Base-by-base conservation (phyloP, 2,888 invertebrate species). In the Diarsia mendica region DNA sequence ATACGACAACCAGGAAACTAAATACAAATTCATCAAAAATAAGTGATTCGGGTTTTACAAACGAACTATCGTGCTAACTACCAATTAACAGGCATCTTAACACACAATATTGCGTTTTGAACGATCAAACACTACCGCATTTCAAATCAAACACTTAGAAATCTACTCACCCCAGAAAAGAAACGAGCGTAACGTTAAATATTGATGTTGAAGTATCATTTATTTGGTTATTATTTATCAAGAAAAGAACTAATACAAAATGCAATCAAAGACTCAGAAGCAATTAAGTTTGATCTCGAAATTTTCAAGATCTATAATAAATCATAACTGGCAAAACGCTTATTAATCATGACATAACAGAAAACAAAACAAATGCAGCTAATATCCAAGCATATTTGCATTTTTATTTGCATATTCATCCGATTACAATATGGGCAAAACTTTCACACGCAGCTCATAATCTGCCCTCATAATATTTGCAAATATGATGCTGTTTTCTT, bases 121-220 rank as follows among this genome's bases (percentile, higher is more conserved):
- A 67, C 67, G 44, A 72, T 67, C 58, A 65, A 75, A 79, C 18
- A n/a, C 75, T 82, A 53, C 82, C 75, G 83, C 79, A 61, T 74
- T 69, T 82, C 64, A 64, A 20, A 58, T 64, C 39, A 53, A 63
- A 72, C 53, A 65, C 67, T 72, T 75, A 72, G 75, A 82, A 82
- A 83, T 75, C 72, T 75, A 58, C 23, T 63, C 75, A 82, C 83
- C 67, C 75, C 28, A 79, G 69, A 79, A 82, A 72, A 75, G 44
- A 67, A 82, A 72, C 3, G 18, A 75, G 68, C 78, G 74, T 67
- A 63, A 60, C 74, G 78, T 66, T 74, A 60, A 78, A 78, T 78
- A 79, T 79, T 66, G 63, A 75, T 71, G 64, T 60, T 58, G n/a
- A 46, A 65, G 3, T 58, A 23, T 46, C 15, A 66, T 53, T n/a